Percentiles rank a stretch among this genome's conserved stretches.
Evolutionary conservation across 53 echinoderm and acorn worm genomes (phyloP).

Genomic region (Crossaster papposus): DNA sequence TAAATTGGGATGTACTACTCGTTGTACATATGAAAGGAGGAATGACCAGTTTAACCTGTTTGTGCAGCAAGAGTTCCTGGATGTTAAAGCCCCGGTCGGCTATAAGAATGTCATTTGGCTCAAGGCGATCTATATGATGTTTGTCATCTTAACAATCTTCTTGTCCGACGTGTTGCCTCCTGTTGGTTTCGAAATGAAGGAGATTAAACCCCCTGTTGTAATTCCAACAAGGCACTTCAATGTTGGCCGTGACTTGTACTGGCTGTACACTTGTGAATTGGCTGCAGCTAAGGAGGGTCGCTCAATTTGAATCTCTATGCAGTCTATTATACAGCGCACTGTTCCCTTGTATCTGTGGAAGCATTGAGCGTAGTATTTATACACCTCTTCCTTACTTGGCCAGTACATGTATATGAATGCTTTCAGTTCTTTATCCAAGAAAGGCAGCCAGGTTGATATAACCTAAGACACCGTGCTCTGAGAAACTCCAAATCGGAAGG

Average conservation of each 20-base stretch:
- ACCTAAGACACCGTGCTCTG: slow-evolving; percentile 67
- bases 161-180: slow-evolving; percentile 80
- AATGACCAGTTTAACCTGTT: slow-evolving; percentile 70
- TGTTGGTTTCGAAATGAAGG: slow-evolving; percentile 64
- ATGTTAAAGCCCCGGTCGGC: slow-evolving; percentile 79
- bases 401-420: slow-evolving; percentile 70
- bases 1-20: slow-evolving; percentile 53
- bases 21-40: slow-evolving; percentile 73
- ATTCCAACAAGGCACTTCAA: slow-evolving; percentile 76
- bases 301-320: slow-evolving; percentile 73
- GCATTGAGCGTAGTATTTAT: slow-evolving; percentile 66
- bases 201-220: slow-evolving; percentile 70
- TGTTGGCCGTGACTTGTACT: slow-evolving; percentile 70
- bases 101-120: slow-evolving; percentile 67
- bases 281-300: slow-evolving; percentile 64
- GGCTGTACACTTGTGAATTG: slow-evolving; percentile 70
- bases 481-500: slow-evolving; percentile 59
- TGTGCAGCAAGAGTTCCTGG: slow-evolving; percentile 71
- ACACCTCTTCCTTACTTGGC: slow-evolving; percentile 65
- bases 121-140: slow-evolving; percentile 61
- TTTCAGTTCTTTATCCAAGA: slow-evolving; percentile 56
- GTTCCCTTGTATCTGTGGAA: slow-evolving; percentile 61
- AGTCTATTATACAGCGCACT: slow-evolving; percentile 74
- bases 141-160: slow-evolving; percentile 64
- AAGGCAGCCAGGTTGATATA: slow-evolving; percentile 65